Percentiles rank a stretch among this genome's conserved stretches.
Evolutionary conservation across 2,888 invertebrate species (phyloP).

Genomic region (Cerastoderma edule): DNA sequence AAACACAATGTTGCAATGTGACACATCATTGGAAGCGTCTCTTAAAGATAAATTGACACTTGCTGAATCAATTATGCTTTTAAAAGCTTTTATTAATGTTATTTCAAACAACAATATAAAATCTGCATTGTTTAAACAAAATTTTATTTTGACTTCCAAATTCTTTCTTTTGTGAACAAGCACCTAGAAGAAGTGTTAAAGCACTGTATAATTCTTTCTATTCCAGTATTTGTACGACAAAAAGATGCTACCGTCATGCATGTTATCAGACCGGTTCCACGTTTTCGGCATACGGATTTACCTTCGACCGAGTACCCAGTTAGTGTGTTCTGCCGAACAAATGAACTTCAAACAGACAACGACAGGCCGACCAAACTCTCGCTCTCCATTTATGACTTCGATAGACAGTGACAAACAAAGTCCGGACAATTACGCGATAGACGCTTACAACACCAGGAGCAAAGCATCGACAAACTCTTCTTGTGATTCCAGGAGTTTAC

Average conservation of each 20-base stretch:
- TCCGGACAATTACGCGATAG: conserved; percentile 47
- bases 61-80: too few species aligned
- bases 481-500: conserved; percentile 10
- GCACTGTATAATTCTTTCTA: conserved; percentile 6
- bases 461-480: conserved; percentile 23
- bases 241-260: conserved; percentile 74
- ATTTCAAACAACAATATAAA: too few species aligned
- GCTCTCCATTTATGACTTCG: conserved; percentile 8
- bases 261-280: conserved; percentile 74
- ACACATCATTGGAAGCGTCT: too few species aligned
- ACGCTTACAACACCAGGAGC: conserved; percentile 30
- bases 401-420: conserved; percentile 11
- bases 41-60: too few species aligned
- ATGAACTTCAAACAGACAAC: conserved; percentile 9
- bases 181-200: background rate
- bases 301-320: conserved; percentile 69
- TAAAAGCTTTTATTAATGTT: too few species aligned
- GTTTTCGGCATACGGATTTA: conserved; percentile 77
- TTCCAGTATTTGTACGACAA: conserved; percentile 76
- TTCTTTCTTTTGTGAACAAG: background rate
- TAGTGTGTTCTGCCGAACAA: conserved; percentile 44
- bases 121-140: background rate
- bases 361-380: conserved; percentile 10
- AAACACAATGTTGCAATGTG: background rate
- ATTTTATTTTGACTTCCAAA: background rate